Evolutionary conservation across 2,797 vertebrate genomes (phyloP).

Genomic region (Syngnathus acus): DNA sequence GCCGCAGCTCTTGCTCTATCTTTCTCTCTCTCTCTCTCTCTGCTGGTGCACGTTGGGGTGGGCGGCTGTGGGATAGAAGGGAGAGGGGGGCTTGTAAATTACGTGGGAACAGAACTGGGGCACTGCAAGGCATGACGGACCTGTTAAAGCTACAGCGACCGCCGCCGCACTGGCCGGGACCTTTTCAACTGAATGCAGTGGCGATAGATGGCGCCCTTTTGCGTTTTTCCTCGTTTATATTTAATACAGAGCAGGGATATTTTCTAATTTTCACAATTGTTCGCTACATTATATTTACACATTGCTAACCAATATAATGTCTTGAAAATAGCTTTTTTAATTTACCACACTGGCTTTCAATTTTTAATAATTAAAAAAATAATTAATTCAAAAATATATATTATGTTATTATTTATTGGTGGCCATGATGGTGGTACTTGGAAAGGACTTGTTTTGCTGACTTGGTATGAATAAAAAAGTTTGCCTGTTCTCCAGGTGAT

Average conservation of each 20-base stretch:
- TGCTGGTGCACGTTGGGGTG: slow-evolving; percentile 6
- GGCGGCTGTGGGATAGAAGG: slow-evolving; percentile 2
- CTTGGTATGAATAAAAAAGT: no score
- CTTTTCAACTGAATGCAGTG: neutral
- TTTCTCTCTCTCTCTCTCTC: neutral
- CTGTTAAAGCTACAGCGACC: slow-evolving; percentile 64
- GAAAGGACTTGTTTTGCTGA: no score
- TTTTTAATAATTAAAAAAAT: neutral
- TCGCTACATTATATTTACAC: no score
- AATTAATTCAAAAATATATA: neutral
- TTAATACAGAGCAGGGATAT: neutral
- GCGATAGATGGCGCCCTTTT: neutral
- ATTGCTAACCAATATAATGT: no score
- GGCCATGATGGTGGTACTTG: no score
- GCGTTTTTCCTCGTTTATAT: neutral
- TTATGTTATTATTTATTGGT: no score
- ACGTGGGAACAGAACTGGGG: slow-evolving; percentile 66
- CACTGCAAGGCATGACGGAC: slow-evolving; percentile 79
- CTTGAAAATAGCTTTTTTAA: no score
- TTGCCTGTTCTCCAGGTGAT: neutral
- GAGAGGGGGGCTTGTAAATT: slow-evolving; percentile 24
- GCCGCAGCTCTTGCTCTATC: neutral
- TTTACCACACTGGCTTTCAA: no score
- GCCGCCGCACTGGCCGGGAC: slow-evolving; percentile 1
- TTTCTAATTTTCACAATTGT: no score